Percentiles rank a stretch among this genome's conserved stretches.
Conservation (phyloP, 2,113 vertebrate genomes). For the Phrynosoma blainvillii region DNA sequence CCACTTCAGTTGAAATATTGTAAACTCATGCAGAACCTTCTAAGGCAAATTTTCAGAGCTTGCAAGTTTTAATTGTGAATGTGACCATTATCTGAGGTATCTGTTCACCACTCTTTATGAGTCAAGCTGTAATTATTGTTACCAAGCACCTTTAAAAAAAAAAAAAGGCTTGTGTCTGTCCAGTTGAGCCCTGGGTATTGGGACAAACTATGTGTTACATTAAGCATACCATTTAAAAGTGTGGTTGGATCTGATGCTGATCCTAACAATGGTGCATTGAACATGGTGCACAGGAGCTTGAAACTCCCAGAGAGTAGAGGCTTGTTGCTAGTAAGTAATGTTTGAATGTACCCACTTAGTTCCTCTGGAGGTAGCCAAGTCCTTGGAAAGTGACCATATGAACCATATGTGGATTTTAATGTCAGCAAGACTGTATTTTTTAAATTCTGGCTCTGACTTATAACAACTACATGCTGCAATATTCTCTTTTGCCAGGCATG, state of each 20-base stretch:
- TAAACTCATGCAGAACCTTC: neutral
- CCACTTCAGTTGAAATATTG: neutral
- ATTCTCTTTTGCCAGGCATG: neutral
- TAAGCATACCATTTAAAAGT: neutral
- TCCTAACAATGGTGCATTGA: neutral
- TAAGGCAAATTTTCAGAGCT: neutral
- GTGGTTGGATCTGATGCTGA: neutral
- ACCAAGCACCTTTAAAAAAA: neutral
- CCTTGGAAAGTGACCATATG: neutral
- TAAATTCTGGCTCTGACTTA: neutral
- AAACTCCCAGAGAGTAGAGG: neutral
- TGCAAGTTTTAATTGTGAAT: neutral
- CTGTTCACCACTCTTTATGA: no score
- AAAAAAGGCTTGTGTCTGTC: neutral
- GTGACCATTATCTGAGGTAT: neutral
- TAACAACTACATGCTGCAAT: neutral
- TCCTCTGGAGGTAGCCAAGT: conserved; percentile 1
- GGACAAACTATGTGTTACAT: neutral
- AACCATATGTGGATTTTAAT: neutral
- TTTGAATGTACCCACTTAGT: neutral
- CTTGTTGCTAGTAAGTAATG: neutral
- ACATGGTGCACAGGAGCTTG: neutral
- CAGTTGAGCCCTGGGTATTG: neutral
- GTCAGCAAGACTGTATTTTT: neutral
- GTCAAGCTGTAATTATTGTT: neutral